Evolutionary conservation across 2,797 vertebrate species (phyloP), one percentile per base, ranked within the genome.

Genomic region (Microctenopoma stevenorrisi): DNA sequence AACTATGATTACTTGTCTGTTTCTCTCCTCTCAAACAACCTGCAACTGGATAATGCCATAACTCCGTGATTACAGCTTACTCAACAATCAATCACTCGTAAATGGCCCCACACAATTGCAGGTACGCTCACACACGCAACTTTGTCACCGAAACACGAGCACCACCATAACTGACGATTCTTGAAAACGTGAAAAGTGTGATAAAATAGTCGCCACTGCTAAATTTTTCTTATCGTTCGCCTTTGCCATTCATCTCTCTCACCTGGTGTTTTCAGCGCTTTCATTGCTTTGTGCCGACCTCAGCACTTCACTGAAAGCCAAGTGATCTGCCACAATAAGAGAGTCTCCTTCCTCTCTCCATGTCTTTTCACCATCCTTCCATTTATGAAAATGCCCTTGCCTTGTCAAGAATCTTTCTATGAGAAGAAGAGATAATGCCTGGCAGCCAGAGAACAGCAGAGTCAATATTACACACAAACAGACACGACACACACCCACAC

Each of bases 1-100:
- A 88, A 90, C 91, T 88, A 92, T 89, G 83, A 92, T 90, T 89
- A 86, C 79, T 77, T 49, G 52, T 67, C 77, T 86, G 67, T 78
- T 81, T 84, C 76, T 71, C 18, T 46, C 48, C 40, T 55, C 72
- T 79, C 75, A 79, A 78, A 83, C 78, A 82, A 68, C 63, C 58
- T 77, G 76, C 84, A 86, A 87, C 78, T 86, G 83, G 78, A 86
- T 85, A 82, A 84, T n/a, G 64, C 76, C 83, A 71, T 68, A 77
- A 79, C 68, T 89, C 79, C 78, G 82, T 79, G 82, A 89, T 89
- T 89, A 88, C 86, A 81, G 83, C 78, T 84, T 77, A 70, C 70
- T 81, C 78, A 42, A 51, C 73, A 84, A 89, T 88, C 89, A 91
- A 81, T 88, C 84, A 79, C 52, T 61, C 77, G 73, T 84, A 87